Conservation (phyloP, 2,888 invertebrate species). For the Cybosia mesomella region DNA sequence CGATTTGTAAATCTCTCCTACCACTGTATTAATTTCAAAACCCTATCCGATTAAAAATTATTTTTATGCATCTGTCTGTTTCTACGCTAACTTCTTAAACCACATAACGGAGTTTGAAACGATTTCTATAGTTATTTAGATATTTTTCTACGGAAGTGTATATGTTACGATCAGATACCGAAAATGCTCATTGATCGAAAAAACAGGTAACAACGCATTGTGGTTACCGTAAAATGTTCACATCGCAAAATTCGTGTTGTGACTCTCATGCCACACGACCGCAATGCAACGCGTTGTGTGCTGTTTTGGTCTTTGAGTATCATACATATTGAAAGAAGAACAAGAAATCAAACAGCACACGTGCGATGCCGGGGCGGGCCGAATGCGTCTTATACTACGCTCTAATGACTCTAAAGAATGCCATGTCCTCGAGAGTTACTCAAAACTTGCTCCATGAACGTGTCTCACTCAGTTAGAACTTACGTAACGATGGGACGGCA, state of each 20-base stretch:
- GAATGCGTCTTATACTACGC: not conserved
- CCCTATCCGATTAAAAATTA: not conserved
- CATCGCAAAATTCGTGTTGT: no score
- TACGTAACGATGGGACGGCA: slow-evolving; percentile 7
- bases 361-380: not conserved
- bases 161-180: no score
- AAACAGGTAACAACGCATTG: no score
- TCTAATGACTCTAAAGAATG: not conserved
- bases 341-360: not conserved
- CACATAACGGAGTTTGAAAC: not conserved
- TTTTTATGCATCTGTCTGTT: not conserved
- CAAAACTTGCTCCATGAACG: slow-evolving; percentile 8
- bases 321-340: no score
- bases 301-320: no score
- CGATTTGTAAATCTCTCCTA: not conserved
- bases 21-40: not conserved
- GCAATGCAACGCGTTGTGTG: no score
- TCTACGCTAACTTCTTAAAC: not conserved
- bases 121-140: not conserved
- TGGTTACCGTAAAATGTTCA: no score
- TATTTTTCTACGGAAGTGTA: not conserved
- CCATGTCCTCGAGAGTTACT: slow-evolving; percentile 1
- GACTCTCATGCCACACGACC: no score
- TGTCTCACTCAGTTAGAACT: slow-evolving; percentile 1
- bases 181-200: no score